A percentile compares a stretch with the other conserved stretches of the same genome.
These are phyloP conservation scores for Whitmania pigra DNA, from an alignment of 1,140 invertebrate genomes.

Conservation along the genomic window DNA sequence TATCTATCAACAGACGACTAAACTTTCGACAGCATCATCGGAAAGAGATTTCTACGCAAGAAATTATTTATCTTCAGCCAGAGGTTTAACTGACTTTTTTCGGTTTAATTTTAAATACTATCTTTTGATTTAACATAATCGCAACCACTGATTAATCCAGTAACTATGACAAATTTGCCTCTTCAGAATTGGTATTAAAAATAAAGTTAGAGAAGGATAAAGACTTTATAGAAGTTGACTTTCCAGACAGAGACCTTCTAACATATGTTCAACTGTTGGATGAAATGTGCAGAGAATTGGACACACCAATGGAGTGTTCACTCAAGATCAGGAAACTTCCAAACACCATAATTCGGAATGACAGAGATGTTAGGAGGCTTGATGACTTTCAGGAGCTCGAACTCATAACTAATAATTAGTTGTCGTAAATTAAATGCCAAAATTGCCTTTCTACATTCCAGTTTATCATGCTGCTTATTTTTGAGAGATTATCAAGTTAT, in stretches of 20 bases:
- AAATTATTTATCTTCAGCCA: too few species aligned
- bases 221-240: constrained; percentile 10
- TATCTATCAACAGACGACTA: too few species aligned
- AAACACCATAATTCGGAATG: constrained; percentile 10
- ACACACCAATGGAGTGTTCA: background rate
- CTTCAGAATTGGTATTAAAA: constrained; percentile 10
- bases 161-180: background rate
- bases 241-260: constrained; percentile 4
- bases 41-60: too few species aligned
- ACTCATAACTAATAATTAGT: background rate
- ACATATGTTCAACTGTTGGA: constrained; percentile 1
- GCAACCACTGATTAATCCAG: too few species aligned
- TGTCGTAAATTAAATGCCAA: too few species aligned
- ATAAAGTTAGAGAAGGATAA: constrained; percentile 1
- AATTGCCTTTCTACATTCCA: too few species aligned
- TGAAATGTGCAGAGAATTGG: background rate
- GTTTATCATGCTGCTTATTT: too few species aligned
- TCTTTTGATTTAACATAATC: too few species aligned
- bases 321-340: background rate
- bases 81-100: too few species aligned
- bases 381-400: constrained; percentile 1
- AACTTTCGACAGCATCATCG: too few species aligned
- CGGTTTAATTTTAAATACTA: too few species aligned
- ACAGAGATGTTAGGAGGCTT: constrained; percentile 1
- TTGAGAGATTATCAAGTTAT: too few species aligned